These are phyloP conservation scores for Caenorhabditis sinica DNA, from an alignment of 2,888 invertebrate genomes.

Conservation along the genomic window DNA sequence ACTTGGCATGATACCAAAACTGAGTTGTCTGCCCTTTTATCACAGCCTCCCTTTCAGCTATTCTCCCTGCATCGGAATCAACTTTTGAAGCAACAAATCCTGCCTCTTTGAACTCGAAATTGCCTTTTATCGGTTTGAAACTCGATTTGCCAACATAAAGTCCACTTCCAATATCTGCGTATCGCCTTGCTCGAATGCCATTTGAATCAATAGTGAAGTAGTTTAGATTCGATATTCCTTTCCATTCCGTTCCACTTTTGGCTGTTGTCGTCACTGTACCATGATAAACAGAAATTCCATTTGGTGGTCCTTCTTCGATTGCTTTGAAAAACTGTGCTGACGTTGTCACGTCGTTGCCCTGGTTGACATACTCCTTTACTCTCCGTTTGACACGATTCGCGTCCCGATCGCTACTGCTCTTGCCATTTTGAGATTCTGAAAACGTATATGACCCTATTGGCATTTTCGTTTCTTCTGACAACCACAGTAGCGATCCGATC, in stretches of 20 bases:
- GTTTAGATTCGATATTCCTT: neutral
- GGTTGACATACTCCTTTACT: neutral
- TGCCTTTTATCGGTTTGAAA: neutral
- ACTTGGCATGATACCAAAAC: neutral
- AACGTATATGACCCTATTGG: neutral
- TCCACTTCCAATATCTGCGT: constrained; percentile 11
- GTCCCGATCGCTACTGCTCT: neutral
- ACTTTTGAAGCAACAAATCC: neutral
- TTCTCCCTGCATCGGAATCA: no score
- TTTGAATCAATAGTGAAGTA: neutral
- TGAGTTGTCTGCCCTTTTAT: neutral
- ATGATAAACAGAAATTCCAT: no score
- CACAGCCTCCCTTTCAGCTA: neutral
- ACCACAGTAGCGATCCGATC: neutral
- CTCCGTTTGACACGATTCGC: neutral
- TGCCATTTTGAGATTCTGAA: neutral
- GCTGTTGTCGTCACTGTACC: neutral
- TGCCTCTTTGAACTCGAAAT: neutral
- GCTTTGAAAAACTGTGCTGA: neutral
- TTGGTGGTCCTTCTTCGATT: no score
- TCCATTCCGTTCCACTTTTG: constrained; percentile 1
- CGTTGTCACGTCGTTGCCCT: constrained; percentile 2
- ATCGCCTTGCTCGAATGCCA: constrained; percentile 2
- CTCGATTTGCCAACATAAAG: neutral
- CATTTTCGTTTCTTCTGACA: neutral